Conservation (phyloP, 2,797 vertebrate species). For the Somateria mollissima region DNA sequence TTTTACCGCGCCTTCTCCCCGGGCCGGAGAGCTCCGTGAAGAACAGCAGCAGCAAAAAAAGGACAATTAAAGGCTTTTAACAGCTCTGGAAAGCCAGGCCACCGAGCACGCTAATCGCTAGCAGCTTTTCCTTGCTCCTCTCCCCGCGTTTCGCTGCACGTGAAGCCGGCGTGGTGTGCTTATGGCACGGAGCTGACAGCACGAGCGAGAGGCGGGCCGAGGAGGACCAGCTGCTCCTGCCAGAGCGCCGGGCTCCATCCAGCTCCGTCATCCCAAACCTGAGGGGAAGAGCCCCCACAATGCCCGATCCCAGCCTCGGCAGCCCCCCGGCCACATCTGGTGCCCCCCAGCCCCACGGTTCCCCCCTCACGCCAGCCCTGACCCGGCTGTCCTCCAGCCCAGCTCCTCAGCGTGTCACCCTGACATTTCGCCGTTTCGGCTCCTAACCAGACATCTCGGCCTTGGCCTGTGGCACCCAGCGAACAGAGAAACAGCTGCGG, state of each 20-base stretch:
- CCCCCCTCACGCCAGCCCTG: accelerated
- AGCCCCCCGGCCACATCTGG: not conserved
- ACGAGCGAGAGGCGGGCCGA: not conserved
- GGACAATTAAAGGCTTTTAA: conserved; percentile 19
- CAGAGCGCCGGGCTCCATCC: not conserved
- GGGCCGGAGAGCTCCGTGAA: not conserved
- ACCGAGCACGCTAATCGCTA: not conserved
- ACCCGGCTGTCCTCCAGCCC: not conserved
- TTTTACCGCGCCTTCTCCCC: not conserved
- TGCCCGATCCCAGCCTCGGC: accelerated
- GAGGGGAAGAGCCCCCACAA: accelerated
- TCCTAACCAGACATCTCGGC: not conserved
- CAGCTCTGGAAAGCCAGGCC: conserved; percentile 10
- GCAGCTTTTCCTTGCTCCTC: not conserved
- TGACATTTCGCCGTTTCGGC: not conserved
- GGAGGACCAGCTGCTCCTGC: conserved; percentile 1
- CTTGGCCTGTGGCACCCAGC: conserved; percentile 14
- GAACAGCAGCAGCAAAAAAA: not conserved
- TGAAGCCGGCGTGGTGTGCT: not conserved
- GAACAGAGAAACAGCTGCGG: conserved; percentile 29
- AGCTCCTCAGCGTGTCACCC: not conserved
- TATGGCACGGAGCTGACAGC: not conserved
- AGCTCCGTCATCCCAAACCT: not conserved
- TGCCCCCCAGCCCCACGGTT: not conserved
- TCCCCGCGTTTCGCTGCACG: not conserved